A percentile compares a stretch with the other conserved stretches of the same genome.
Evolutionary conservation across 2,797 vertebrate species (phyloP).

Genomic region (Aotus griseimembra): DNA sequence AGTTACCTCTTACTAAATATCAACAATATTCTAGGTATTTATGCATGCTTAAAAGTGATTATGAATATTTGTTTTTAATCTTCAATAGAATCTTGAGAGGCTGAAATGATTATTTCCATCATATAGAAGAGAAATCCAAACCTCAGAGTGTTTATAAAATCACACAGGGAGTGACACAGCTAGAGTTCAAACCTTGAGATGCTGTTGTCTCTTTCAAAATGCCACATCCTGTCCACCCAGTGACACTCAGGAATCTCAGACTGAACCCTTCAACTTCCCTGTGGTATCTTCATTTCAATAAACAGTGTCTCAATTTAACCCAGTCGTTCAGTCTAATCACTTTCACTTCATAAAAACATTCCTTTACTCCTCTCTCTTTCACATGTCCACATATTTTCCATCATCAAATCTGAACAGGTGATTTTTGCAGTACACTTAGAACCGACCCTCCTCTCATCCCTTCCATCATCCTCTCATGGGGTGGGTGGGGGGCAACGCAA

Average conservation of each 20-base stretch:
- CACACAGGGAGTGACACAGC: neutral
- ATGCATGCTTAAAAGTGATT: neutral
- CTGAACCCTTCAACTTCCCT: neutral
- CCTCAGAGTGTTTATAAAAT: neutral
- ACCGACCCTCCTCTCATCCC: neutral
- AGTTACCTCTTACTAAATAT: neutral
- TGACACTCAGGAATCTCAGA: neutral
- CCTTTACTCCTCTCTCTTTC: neutral
- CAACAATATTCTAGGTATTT: neutral
- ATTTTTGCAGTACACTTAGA: neutral
- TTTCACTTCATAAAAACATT: neutral
- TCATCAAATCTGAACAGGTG: neutral
- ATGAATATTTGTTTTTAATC: neutral
- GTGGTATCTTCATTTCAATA: neutral
- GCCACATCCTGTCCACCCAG: neutral
- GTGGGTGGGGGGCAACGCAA: accelerated
- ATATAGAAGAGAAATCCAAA: neutral
- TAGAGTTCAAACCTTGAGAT: neutral
- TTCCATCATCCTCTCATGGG: neutral
- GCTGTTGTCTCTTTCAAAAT: neutral
- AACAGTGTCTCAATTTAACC: neutral
- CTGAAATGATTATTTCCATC: neutral
- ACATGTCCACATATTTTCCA: neutral
- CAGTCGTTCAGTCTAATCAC: neutral
- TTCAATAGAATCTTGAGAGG: neutral